These are phyloP conservation scores for Chaunax sp. DNA, from an alignment of 2,797 vertebrate genomes.

Conservation along the genomic window DNA sequence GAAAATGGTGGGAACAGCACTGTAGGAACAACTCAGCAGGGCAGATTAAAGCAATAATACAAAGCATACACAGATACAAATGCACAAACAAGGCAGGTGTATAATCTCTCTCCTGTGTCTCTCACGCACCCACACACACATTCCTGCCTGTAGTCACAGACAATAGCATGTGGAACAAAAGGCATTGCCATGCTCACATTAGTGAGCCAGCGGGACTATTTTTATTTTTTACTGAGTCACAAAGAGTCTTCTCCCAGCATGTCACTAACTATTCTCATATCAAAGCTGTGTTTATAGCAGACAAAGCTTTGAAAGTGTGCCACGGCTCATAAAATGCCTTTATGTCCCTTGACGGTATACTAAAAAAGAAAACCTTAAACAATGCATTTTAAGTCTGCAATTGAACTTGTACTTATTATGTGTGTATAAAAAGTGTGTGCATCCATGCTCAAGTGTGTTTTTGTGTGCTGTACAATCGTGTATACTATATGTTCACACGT, in stretches of 20 bases:
- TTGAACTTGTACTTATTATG: constrained; percentile 65
- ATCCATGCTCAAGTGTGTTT: constrained; percentile 16
- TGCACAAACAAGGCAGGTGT: constrained; percentile 52
- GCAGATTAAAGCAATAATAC: constrained; percentile 55
- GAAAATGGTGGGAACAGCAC: constrained; percentile 67
- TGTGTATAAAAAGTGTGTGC: constrained; percentile 38
- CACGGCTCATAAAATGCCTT: constrained; percentile 79
- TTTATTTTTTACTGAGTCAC: constrained; percentile 80
- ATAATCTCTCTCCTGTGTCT: constrained; percentile 36
- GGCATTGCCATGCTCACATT: constrained; percentile 71
- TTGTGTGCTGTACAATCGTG: constrained; percentile 19
- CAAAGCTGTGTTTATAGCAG: constrained; percentile 79
- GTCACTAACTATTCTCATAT: constrained; percentile 80
- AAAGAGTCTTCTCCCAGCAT: constrained; percentile 77
- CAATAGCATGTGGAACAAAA: constrained; percentile 72
- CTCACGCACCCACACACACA: constrained; percentile 9
- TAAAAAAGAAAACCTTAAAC: constrained; percentile 67
- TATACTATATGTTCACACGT: constrained; percentile 23
- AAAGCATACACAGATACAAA: constrained; percentile 55
- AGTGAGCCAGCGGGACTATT: constrained; percentile 75
- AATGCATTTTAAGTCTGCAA: constrained; percentile 74
- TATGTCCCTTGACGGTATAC: constrained; percentile 73
- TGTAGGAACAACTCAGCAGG: constrained; percentile 62
- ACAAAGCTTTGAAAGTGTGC: constrained; percentile 82
- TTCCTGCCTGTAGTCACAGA: constrained; percentile 55